Evolutionary conservation across 2,797 vertebrate genomes (phyloP).

Genomic region (Sebastes goodei): DNA sequence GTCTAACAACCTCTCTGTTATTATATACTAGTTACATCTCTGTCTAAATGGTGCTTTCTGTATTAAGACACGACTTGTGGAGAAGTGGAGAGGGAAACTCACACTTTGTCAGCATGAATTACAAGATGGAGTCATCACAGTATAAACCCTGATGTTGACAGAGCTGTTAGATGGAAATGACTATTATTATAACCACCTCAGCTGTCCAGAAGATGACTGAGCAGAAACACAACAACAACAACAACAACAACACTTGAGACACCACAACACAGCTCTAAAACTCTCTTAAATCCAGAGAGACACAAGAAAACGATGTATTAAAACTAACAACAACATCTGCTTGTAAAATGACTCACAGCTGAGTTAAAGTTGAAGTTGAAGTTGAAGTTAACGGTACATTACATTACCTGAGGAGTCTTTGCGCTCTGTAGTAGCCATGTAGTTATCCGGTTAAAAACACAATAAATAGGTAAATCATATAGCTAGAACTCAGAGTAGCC

Average conservation of each 20-base stretch:
- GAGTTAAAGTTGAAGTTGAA: no score
- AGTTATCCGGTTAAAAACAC: neutral
- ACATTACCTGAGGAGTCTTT: slow-evolving; percentile 54
- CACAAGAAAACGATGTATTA: neutral
- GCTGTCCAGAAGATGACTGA: neutral
- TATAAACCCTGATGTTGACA: neutral
- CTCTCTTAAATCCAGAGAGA: rapidly evolving
- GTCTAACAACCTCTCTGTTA: neutral
- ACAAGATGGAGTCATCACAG: neutral
- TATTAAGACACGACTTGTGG: neutral
- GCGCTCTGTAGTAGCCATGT: slow-evolving; percentile 68
- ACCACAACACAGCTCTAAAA: neutral
- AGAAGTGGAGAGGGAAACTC: neutral
- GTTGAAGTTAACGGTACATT: neutral
- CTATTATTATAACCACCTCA: neutral
- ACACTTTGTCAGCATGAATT: neutral
- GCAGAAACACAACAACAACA: neutral
- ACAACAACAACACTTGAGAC: neutral
- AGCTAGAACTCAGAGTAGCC: neutral
- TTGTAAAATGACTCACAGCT: neutral
- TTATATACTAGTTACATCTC: neutral
- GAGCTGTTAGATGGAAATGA: neutral
- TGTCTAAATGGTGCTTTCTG: no score
- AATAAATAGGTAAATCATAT: neutral
- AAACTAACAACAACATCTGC: rapidly evolving